These are phyloP conservation scores for Leptinotarsa peninsularis DNA, from an alignment of 2,888 invertebrate genomes.

Conservation along the genomic window DNA sequence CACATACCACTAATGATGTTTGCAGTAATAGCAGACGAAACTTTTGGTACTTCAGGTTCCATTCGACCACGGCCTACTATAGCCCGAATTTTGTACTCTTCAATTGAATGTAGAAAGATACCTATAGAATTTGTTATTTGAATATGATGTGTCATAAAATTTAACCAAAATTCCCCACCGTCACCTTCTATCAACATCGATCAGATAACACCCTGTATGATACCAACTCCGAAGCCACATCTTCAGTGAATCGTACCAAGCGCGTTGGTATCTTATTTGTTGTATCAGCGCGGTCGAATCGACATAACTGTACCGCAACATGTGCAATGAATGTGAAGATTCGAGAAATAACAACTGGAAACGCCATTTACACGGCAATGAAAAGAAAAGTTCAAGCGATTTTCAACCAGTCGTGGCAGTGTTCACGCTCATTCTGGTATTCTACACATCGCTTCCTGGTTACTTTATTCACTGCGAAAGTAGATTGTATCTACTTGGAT, in stretches of 20 bases:
- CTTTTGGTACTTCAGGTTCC: too few relatives aligned
- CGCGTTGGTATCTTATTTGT: constrained; percentile 16
- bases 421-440: constrained; percentile 17
- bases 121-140: background rate
- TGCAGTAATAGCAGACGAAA: too few relatives aligned
- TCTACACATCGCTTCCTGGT: constrained; percentile 11
- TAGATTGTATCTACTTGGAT: background rate
- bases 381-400: constrained; percentile 31
- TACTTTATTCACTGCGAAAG: background rate
- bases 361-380: constrained; percentile 30
- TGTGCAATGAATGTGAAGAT: constrained; percentile 30
- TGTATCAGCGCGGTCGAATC: constrained; percentile 18
- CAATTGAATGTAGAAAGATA: background rate
- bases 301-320: constrained; percentile 29
- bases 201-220: constrained; percentile 1
- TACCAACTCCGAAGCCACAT: background rate
- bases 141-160: too few relatives aligned
- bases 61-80: too few relatives aligned
- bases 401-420: constrained; percentile 17
- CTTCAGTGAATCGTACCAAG: background rate
- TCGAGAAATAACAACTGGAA: constrained; percentile 26
- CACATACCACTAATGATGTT: too few relatives aligned
- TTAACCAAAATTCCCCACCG: background rate
- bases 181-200: background rate
- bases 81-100: background rate